phyloP scores from a whole-genome alignment of 2,797 vertebrate genomes.

The Botia almorhae region DNA sequence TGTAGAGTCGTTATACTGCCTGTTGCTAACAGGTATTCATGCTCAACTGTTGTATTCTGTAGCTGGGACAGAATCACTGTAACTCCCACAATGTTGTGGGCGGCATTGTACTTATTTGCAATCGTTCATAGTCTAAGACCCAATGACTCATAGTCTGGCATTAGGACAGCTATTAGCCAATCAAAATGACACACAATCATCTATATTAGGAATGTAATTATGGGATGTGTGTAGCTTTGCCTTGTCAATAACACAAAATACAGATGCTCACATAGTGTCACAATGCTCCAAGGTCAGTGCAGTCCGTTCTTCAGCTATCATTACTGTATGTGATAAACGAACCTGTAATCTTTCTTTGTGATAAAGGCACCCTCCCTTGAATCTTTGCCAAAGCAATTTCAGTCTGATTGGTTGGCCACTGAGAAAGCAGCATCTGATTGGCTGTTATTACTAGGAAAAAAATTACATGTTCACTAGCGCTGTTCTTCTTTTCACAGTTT shows the following conservation, averaged over 20 bases:
- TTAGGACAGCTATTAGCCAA: constrained; percentile 18
- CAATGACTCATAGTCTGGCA: constrained; percentile 1
- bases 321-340: constrained; percentile 27
- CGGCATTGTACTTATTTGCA: constrained; percentile 8
- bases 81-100: not conserved
- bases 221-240: constrained; percentile 10
- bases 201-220: constrained; percentile 5
- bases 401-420: constrained; percentile 39
- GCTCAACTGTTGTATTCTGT: no score
- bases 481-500: constrained; percentile 54
- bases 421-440: constrained; percentile 45
- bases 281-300: constrained; percentile 28
- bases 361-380: constrained; percentile 13
- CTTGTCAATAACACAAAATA: constrained; percentile 22
- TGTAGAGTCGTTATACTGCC: no score
- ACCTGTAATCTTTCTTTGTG: constrained; percentile 42
- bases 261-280: not conserved
- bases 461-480: constrained; percentile 61
- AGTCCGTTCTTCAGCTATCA: constrained; percentile 32
- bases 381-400: constrained; percentile 32
- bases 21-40: no score
- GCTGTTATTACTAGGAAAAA: constrained; percentile 47
- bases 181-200: constrained; percentile 5
- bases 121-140: not conserved
- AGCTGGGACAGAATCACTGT: not conserved